Percentiles rank a stretch among this genome's conserved stretches.
These are phyloP conservation scores for Sebastes taczanowskii DNA, from an alignment of 2,797 vertebrate genomes.

Conservation along the genomic window DNA sequence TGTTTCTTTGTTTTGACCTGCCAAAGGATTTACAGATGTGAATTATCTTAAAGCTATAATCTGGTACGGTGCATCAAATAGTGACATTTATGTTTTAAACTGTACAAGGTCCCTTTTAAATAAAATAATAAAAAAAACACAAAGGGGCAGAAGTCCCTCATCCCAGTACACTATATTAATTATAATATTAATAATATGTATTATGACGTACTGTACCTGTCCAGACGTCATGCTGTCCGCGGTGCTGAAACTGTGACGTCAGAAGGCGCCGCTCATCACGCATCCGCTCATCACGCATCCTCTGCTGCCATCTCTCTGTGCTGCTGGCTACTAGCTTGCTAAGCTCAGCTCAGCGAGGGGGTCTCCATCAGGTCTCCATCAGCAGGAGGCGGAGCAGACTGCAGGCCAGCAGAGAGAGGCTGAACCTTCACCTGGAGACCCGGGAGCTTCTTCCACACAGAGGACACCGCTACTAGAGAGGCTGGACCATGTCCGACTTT, in stretches of 20 bases:
- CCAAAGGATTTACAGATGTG: too few species aligned
- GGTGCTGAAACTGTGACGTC: slow-evolving; percentile 74
- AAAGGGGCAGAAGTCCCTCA: neutral
- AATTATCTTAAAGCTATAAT: too few species aligned
- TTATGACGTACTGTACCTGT: slow-evolving; percentile 19
- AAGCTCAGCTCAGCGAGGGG: slow-evolving; percentile 31
- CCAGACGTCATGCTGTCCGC: slow-evolving; percentile 55
- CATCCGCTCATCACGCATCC: slow-evolving; percentile 57
- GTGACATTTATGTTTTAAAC: too few species aligned
- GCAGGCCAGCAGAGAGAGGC: slow-evolving; percentile 47
- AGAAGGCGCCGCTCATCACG: slow-evolving; percentile 42
- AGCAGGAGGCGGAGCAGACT: slow-evolving; percentile 63
- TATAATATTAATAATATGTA: too few species aligned
- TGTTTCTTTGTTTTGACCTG: too few species aligned
- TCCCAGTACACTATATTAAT: neutral
- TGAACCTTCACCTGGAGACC: slow-evolving; percentile 38
- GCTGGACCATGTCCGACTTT: slow-evolving; percentile 91
- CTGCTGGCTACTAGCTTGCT: slow-evolving; percentile 66
- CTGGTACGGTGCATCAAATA: accelerated
- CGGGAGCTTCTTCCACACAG: slow-evolving; percentile 42
- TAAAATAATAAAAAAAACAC: too few species aligned
- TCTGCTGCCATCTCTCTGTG: slow-evolving; percentile 81
- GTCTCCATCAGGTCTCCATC: slow-evolving; percentile 53
- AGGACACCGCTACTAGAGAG: slow-evolving; percentile 35
- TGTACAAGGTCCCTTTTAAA: too few species aligned